Percentiles rank a stretch among this genome's conserved stretches.
phyloP scores from a whole-genome alignment of 1,140 invertebrate genomes.

The Nasonia giraulti region DNA sequence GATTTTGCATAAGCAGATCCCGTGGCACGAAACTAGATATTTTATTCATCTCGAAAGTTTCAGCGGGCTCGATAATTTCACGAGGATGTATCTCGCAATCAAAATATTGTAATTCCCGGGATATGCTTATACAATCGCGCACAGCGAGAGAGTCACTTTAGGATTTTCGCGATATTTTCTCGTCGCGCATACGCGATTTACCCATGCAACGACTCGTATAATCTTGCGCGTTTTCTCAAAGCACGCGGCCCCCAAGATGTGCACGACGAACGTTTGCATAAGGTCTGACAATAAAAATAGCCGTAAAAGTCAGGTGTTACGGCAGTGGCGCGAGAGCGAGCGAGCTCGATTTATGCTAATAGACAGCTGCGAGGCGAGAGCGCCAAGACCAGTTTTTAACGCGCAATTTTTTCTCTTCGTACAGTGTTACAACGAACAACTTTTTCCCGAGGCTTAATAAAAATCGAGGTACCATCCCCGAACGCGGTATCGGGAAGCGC shows the following conservation, averaged over 20 bases:
- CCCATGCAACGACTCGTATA: conserved; percentile 39
- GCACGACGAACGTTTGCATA: conserved; percentile 57
- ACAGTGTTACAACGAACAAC: neutral
- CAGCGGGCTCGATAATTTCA: too few relatives aligned
- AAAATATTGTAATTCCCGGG: neutral
- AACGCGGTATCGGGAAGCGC: neutral
- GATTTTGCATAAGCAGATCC: neutral
- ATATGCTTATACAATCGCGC: neutral
- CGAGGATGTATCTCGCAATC: neutral
- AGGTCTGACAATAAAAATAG: conserved; percentile 66
- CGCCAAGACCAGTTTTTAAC: conserved; percentile 26
- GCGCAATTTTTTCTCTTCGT: conserved; percentile 27
- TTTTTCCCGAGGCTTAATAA: neutral
- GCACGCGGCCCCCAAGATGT: conserved; percentile 45
- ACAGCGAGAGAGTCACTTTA: neutral
- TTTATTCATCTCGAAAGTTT: neutral
- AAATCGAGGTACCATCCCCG: neutral
- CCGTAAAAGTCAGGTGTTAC: conserved; percentile 69
- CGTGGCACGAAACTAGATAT: neutral
- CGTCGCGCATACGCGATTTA: neutral
- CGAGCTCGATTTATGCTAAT: conserved; percentile 68
- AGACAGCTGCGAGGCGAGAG: conserved; percentile 60
- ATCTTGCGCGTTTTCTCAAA: conserved; percentile 48
- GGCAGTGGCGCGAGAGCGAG: conserved; percentile 52
- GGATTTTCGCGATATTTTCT: neutral